Percentiles rank a stretch among this genome's conserved stretches.
These are phyloP conservation scores for Pundamilia nyererei DNA, from an alignment of 2,113 vertebrate species.

Conservation along the genomic window DNA sequence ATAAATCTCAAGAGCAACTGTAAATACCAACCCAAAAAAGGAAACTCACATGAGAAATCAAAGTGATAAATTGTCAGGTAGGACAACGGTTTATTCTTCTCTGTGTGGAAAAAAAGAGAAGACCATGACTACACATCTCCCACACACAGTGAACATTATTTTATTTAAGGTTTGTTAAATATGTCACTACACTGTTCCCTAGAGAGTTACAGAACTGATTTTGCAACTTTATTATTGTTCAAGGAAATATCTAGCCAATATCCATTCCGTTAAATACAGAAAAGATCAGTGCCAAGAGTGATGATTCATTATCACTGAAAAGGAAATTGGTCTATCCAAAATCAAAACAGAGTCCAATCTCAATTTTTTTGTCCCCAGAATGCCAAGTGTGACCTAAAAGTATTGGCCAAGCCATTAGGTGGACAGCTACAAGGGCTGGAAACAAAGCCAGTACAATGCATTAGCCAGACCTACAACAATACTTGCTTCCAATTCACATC, in stretches of 20 bases:
- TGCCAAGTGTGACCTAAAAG: background rate
- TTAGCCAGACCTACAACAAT: background rate
- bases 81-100: background rate
- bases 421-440: background rate
- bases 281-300: background rate
- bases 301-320: background rate
- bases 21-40: background rate
- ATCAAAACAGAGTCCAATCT: background rate
- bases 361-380: background rate
- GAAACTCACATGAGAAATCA: background rate
- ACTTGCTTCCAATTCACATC: background rate
- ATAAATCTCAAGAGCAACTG: background rate
- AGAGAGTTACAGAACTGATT: background rate
- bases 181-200: background rate
- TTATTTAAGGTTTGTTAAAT: background rate
- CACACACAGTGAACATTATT: background rate
- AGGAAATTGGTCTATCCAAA: background rate
- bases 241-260: background rate
- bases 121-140: background rate
- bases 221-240: background rate
- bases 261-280: background rate
- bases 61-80: background rate
- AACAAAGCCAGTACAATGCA: background rate
- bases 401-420: background rate
- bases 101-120: background rate